Evolutionary conservation across 2,113 vertebrate species (phyloP), one percentile per base, ranked within the genome.

Genomic region (Trogon surrucura): DNA sequence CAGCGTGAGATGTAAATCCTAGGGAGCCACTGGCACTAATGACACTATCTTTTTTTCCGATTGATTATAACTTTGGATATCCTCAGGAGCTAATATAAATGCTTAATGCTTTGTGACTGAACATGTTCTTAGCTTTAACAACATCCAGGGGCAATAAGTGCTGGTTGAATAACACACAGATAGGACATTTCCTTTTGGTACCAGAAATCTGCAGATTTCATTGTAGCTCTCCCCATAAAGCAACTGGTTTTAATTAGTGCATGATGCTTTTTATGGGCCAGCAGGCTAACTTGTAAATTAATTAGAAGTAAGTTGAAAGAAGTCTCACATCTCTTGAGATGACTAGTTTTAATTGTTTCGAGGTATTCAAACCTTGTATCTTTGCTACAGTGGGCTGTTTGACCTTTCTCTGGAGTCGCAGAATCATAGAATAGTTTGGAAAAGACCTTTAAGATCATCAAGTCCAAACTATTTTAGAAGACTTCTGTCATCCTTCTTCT

Each of bases 261-360:
- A 45, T 88, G 72, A 84, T 90, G 65, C 48, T 86, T n/a, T 95
- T 96, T 80, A 73, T 93, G 79, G 79, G 64, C 67, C 71, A 94
- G 89, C 32, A 88, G 73, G 60, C 80, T 92, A 92, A 96, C 80
- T 90, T 88, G 64, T 93, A 84, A 94, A 92, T 95, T 90, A 94
- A 88, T 96, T 93, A 95, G 82, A 90, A 91, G 22, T 91, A 95
- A 85, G 75, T 86, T 84, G 90, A 91, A 90, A 48, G 77, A 65
- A 90, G 60, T 32, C 16, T 81, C 4, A 5, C 11, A 5, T 29
- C 91, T 80, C 75, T 71, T 41, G 85, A 82, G 89, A 90, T 67
- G 11, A 6, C 29, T 64, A 86, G 53, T 86, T 60, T 77, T 70
- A 85, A 89, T 91, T 74, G 64, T 75, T 95, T 88, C 88, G 67